Percentiles rank a stretch among this genome's conserved stretches.
phyloP scores from a whole-genome alignment of 1,140 invertebrate genomes.

The Ruditapes philippinarum region DNA sequence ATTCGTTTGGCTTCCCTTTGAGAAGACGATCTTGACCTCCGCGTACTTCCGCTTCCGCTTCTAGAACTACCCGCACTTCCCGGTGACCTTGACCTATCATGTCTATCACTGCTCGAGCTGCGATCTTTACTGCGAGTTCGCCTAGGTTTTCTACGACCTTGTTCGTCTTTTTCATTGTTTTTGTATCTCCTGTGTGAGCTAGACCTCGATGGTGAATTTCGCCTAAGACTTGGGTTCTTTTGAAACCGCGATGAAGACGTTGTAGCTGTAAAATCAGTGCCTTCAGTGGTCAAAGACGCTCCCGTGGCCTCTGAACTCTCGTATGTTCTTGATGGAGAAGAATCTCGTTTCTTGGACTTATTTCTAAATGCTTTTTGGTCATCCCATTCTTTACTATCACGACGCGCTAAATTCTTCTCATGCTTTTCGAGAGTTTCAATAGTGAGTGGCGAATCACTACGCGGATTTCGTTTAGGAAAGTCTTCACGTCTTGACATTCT shows the following conservation, averaged over 20 bases:
- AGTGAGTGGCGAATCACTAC: conserved; percentile 62
- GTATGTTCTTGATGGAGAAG: conserved; percentile 58
- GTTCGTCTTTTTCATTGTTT: conserved; percentile 51
- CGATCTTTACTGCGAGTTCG: conserved; percentile 47
- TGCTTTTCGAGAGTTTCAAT: conserved; percentile 52
- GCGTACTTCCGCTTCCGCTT: conserved; percentile 42
- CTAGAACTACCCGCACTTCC: conserved; percentile 33
- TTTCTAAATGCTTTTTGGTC: conserved; percentile 17
- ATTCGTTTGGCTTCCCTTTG: conserved; percentile 15
- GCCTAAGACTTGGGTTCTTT: conserved; percentile 60
- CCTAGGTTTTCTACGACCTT: conserved; percentile 53
- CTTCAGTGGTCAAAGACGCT: conserved; percentile 32
- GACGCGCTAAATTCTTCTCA: conserved; percentile 33
- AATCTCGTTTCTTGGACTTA: conserved; percentile 43
- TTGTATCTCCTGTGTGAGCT: conserved; percentile 58
- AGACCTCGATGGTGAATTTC: conserved; percentile 58
- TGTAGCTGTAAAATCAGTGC: conserved; percentile 51
- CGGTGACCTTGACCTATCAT: conserved; percentile 47
- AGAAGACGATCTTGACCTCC: conserved; percentile 34
- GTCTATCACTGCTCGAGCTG: not conserved
- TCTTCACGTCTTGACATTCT: conserved; percentile 43
- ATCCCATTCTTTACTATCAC: conserved; percentile 29
- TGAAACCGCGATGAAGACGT: conserved; percentile 42
- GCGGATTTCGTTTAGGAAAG: conserved; percentile 48
- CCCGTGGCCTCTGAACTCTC: conserved; percentile 56